These are phyloP conservation scores for Andricus curvator DNA, from an alignment of 2,888 invertebrate species.

Conservation along the genomic window DNA sequence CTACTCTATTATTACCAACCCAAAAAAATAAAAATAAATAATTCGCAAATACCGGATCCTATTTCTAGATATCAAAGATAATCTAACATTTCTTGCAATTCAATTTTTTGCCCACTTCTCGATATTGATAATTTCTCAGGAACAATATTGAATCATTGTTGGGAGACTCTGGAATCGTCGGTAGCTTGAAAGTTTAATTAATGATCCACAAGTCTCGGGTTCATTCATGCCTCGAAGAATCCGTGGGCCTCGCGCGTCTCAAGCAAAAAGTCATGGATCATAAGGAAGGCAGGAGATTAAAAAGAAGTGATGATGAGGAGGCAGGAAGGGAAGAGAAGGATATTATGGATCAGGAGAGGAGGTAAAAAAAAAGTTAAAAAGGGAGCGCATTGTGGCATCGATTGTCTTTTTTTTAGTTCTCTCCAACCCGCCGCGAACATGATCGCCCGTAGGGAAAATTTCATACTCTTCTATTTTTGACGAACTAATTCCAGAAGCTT, in stretches of 20 bases:
- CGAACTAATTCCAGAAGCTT: conserved; percentile 72
- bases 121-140: neutral
- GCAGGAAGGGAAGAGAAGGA: conserved; percentile 24
- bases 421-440: conserved; percentile 49
- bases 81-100: neutral
- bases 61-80: neutral
- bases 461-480: conserved; percentile 64
- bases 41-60: neutral
- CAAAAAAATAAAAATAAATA: neutral
- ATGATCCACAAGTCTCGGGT: conserved; percentile 63
- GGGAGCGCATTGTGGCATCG: conserved; percentile 62
- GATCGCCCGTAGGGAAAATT: conserved; percentile 64
- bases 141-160: neutral
- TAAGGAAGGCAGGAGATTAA: conserved; percentile 56
- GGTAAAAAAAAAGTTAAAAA: conserved; percentile 53
- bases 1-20: neutral
- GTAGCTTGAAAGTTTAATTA: conserved; percentile 71
- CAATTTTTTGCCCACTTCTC: neutral
- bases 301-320: conserved; percentile 46
- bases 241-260: conserved; percentile 52
- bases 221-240: conserved; percentile 71
- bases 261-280: conserved; percentile 58
- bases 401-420: conserved; percentile 50
- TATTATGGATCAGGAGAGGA: conserved; percentile 9
- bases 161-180: conserved; percentile 42